Evolutionary conservation across 2,888 invertebrate species (phyloP).

Genomic region (Ichneumoninae sp.): DNA sequence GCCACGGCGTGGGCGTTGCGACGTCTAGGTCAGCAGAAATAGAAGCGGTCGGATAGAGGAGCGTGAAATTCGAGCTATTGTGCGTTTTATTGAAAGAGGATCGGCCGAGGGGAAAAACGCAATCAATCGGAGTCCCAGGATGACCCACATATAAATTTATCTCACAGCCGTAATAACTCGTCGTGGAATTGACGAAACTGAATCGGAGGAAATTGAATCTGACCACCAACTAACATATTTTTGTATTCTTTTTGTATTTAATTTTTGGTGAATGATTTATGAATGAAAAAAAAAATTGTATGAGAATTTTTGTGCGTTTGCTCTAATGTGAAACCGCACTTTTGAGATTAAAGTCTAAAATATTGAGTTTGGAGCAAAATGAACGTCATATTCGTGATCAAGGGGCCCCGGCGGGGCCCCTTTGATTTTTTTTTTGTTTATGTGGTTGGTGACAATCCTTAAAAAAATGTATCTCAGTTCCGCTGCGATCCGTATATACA

Average conservation of each 20-base stretch:
- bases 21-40: conserved; percentile 31
- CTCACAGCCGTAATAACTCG: neutral
- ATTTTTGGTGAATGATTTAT: conserved; percentile 62
- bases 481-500: too few relatives aligned
- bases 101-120: neutral
- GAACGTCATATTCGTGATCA: too few relatives aligned
- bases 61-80: conserved; percentile 39
- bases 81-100: conserved; percentile 13
- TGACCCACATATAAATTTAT: conserved; percentile 7
- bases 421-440: too few relatives aligned
- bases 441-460: too few relatives aligned
- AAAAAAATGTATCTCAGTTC: too few relatives aligned
- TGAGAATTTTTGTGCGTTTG: too few relatives aligned
- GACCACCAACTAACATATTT: neutral
- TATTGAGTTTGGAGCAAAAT: too few relatives aligned
- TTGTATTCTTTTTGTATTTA: conserved; percentile 16
- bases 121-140: neutral
- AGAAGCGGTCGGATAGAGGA: conserved; percentile 25
- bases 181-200: neutral
- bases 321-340: too few relatives aligned
- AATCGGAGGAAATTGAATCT: neutral
- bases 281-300: conserved; percentile 45
- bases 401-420: too few relatives aligned
- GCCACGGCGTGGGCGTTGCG: neutral
- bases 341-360: too few relatives aligned